Conservation (phyloP, 2,113 vertebrate species). For the Tychaedon coryphoeus region DNA sequence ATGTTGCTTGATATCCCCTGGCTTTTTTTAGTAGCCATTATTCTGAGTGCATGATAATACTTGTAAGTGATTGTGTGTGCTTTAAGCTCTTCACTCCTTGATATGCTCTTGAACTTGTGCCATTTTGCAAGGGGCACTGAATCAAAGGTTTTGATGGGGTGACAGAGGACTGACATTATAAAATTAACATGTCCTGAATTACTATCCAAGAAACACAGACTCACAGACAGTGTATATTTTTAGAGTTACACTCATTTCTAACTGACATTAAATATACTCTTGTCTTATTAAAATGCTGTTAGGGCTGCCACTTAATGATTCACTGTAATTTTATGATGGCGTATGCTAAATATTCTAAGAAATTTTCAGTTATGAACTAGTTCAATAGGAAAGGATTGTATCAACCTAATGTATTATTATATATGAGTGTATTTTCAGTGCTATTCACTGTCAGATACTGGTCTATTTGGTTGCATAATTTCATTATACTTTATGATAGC, state of each 20-base stretch:
- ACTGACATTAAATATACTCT: not conserved
- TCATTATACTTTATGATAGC: not conserved
- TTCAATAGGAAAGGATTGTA: not conserved
- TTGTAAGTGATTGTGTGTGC: not conserved
- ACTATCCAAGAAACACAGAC: not conserved
- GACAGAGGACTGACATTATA: not conserved
- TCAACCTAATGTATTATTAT: not conserved
- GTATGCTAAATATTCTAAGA: not conserved
- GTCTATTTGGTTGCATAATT: not conserved
- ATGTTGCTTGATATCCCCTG: not conserved
- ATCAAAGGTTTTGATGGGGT: not conserved
- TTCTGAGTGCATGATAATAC: constrained; percentile 13
- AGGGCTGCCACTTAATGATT: not conserved
- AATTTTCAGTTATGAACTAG: not conserved
- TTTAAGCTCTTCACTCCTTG: not conserved
- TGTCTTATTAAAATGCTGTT: not conserved
- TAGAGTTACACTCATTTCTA: not conserved
- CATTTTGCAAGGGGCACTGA: not conserved
- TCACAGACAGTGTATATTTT: not conserved
- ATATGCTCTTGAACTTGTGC: constrained; percentile 47
- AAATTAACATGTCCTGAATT: not conserved
- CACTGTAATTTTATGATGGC: not conserved
- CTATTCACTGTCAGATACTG: not conserved
- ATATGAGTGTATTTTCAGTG: not conserved
- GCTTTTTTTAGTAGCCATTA: constrained; percentile 27